These are phyloP conservation scores for Bedellia somnulentella DNA, from an alignment of 2,888 invertebrate species.

Conservation along the genomic window DNA sequence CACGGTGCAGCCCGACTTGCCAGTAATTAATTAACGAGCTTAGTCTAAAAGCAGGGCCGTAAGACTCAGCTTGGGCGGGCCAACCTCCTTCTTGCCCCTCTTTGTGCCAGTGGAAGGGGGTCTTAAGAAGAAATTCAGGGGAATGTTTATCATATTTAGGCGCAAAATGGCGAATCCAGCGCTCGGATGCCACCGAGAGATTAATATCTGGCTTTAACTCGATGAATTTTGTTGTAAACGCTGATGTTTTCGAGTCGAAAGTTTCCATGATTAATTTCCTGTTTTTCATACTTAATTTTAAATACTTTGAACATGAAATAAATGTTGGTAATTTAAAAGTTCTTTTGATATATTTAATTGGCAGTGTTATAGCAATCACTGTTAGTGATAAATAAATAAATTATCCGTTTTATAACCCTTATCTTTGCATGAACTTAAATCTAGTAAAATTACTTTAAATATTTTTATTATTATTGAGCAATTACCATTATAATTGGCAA, in stretches of 20 bases:
- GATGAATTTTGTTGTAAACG: slow-evolving; percentile 52
- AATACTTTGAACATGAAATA: too few relatives aligned
- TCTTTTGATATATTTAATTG: too few relatives aligned
- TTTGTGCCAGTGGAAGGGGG: slow-evolving; percentile 31
- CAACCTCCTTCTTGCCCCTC: slow-evolving; percentile 19
- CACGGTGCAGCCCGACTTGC: slow-evolving; percentile 48
- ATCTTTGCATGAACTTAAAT: too few relatives aligned
- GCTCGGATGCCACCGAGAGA: slow-evolving; percentile 51
- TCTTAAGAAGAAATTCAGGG: slow-evolving; percentile 51
- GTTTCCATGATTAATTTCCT: too few relatives aligned
- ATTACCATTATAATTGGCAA: too few relatives aligned
- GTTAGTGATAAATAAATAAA: too few relatives aligned
- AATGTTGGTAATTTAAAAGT: too few relatives aligned
- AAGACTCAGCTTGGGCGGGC: slow-evolving; percentile 41
- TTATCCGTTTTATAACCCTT: too few relatives aligned
- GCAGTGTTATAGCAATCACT: too few relatives aligned
- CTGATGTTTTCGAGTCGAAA: slow-evolving; percentile 27
- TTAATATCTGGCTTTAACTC: slow-evolving; percentile 59
- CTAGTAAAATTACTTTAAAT: too few relatives aligned
- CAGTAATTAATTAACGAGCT: slow-evolving; percentile 64
- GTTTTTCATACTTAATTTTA: too few relatives aligned
- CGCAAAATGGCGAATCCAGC: slow-evolving; percentile 61
- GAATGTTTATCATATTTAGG: slow-evolving; percentile 63
- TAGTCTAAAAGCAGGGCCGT: slow-evolving; percentile 63
- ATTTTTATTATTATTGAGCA: too few relatives aligned